phyloP scores from a whole-genome alignment of 2,888 invertebrate genomes.

The Ommatoiulus sabulosus region DNA sequence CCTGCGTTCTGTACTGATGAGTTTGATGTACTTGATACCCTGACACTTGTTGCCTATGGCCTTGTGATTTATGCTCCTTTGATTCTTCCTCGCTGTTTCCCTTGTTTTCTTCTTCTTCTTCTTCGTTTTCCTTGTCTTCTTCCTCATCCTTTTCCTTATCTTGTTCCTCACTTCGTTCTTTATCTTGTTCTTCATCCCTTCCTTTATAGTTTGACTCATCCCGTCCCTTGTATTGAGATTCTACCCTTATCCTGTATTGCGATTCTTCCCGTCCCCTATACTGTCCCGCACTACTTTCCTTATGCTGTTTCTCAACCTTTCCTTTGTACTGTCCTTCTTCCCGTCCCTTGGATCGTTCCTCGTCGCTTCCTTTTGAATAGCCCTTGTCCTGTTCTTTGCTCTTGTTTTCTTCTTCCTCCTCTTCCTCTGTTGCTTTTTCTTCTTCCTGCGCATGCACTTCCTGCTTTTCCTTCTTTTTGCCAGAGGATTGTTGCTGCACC shows the following conservation, averaged over 20 bases:
- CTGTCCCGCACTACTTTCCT: neutral
- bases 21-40: neutral
- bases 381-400: neutral
- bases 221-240: neutral
- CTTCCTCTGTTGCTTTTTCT: slow-evolving; percentile 9
- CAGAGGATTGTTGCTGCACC: slow-evolving; percentile 25
- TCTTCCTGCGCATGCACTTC: slow-evolving; percentile 3
- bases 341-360: neutral
- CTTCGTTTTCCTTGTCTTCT: neutral
- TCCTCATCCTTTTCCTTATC: slow-evolving; percentile 32
- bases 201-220: neutral
- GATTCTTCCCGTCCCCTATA: neutral
- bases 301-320: neutral
- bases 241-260: neutral
- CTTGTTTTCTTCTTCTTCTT: neutral
- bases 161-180: neutral
- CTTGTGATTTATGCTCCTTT: neutral
- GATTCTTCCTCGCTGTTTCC: slow-evolving; percentile 20
- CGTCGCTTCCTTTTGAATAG: neutral
- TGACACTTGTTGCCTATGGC: neutral
- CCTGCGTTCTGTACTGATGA: neutral
- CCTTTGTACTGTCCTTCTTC: neutral
- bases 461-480: slow-evolving; percentile 25
- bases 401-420: slow-evolving; percentile 30
- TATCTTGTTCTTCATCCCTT: neutral